These are phyloP conservation scores for Gonocerus acuteangulatus DNA, from an alignment of 2,888 invertebrate species.

Conservation along the genomic window DNA sequence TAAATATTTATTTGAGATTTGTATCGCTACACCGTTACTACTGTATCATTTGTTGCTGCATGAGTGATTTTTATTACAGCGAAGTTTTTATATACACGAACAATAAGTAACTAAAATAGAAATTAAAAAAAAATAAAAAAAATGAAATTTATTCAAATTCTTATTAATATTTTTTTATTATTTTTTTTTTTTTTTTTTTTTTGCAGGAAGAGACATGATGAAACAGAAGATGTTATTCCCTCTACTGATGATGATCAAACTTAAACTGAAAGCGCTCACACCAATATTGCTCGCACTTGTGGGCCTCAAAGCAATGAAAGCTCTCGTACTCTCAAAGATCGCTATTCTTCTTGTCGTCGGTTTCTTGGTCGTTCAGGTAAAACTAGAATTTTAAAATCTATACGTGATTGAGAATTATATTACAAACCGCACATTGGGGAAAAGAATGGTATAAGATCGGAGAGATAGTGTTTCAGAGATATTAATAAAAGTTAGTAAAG, in stretches of 20 bases:
- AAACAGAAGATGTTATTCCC: constrained; percentile 77
- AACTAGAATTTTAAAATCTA: background rate
- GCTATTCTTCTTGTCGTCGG: constrained; percentile 73
- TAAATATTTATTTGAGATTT: too few relatives aligned
- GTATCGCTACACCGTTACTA: too few relatives aligned
- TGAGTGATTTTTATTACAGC: too few relatives aligned
- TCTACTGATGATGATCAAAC: constrained; percentile 66
- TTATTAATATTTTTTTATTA: too few relatives aligned
- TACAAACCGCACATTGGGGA: too few relatives aligned
- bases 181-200: constrained; percentile 6
- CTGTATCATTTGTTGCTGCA: too few relatives aligned
- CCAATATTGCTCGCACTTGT: constrained; percentile 71
- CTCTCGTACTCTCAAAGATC: constrained; percentile 73
- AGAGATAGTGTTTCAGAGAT: background rate
- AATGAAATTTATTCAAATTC: too few relatives aligned
- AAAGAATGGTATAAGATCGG: background rate
- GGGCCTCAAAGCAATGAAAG: constrained; percentile 74
- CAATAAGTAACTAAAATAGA: too few relatives aligned
- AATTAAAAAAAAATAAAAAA: too few relatives aligned
- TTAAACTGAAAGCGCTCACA: constrained; percentile 76
- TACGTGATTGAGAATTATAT: too few relatives aligned
- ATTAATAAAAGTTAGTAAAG: too few relatives aligned
- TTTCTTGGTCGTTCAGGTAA: constrained; percentile 67
- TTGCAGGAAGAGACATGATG: constrained; percentile 62
- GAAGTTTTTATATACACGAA: too few relatives aligned